Conservation (phyloP, 2,888 invertebrate genomes). For the Ectropis crepuscularia region DNA sequence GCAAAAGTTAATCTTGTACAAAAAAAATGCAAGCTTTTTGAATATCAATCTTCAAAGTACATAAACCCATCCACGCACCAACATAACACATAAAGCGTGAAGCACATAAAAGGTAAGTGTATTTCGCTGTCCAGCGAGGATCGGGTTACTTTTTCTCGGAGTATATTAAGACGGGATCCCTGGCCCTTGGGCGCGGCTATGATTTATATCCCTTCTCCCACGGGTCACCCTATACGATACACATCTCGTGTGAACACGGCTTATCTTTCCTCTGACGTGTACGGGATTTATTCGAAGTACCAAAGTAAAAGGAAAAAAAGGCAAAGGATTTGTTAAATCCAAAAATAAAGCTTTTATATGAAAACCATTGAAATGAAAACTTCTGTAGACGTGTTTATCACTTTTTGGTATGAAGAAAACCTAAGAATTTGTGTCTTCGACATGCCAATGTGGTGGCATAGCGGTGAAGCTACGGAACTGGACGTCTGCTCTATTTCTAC, state of each 20-base stretch:
- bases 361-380: too few species aligned
- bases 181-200: constrained; percentile 63
- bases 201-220: constrained; percentile 60
- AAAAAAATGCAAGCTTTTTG: too few species aligned
- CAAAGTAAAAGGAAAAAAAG: background rate
- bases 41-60: background rate
- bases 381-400: too few species aligned
- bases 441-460: too few species aligned
- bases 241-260: constrained; percentile 50
- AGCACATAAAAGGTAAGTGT: constrained; percentile 51
- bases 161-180: constrained; percentile 77
- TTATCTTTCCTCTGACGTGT: constrained; percentile 48
- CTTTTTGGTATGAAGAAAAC: too few species aligned
- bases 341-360: too few species aligned
- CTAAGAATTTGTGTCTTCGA: too few species aligned
- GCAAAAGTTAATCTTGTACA: too few species aligned
- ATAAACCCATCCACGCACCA: background rate
- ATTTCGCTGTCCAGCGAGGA: constrained; percentile 63
- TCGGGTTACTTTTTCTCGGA: constrained; percentile 77
- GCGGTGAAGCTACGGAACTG: too few species aligned
- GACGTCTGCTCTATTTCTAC: too few species aligned
- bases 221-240: constrained; percentile 50
- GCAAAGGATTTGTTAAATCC: too few species aligned
- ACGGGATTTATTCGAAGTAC: constrained; percentile 12
- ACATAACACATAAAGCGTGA: constrained; percentile 5